Base-by-base conservation (phyloP, 2,797 vertebrate species). In the Muraenolepis orangiensis region DNA sequence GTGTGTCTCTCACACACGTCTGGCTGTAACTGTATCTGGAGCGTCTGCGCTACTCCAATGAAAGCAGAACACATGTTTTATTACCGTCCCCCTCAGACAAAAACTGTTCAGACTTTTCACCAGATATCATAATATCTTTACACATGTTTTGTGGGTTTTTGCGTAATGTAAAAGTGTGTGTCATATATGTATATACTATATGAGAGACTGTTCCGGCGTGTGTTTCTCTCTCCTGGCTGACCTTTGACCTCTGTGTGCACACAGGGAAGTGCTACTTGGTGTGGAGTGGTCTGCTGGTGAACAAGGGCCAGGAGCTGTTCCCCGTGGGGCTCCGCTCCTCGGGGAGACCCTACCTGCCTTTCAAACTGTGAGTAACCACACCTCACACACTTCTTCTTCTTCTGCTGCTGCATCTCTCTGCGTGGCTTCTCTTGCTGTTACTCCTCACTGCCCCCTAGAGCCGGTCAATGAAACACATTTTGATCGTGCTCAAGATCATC, bases 251-350 rank as follows among this genome's bases (percentile, higher is more conserved):
- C n/a, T n/a, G n/a, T n/a, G 51, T 84, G 69, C 69, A 6, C 87
- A 42, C 88, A 99, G 97, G 94, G 83, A 96, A 93, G 78, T 93
- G 92, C 82, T 94, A 96, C 85, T 96, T 95, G 0, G 91, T 98
- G 78, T 99, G 98, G 98, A 97, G 94, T 66, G 98, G 98, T 72
- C 94, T 96, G 7, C 93, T 99, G 75, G 93, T 97, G 84, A 98
- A 96, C 92, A 96, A 95, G 86, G 95, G 95, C 77, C 95, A 93
- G 75, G 95, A 96, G 84, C 76, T 99, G 74, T 98, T 95, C 89
- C 95, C 95, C 0, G 89, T 96, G 77, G 95, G 93, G 86, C 91
- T 99, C 87, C 96, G 95, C 76, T 98, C 98, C 73, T 87, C 93
- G 67, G 90, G 87, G 11, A 90, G 84, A 31, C 90, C 92, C 74